Evolutionary conservation across 2,797 vertebrate genomes (phyloP).

Genomic region (Sitta carolinensis): DNA sequence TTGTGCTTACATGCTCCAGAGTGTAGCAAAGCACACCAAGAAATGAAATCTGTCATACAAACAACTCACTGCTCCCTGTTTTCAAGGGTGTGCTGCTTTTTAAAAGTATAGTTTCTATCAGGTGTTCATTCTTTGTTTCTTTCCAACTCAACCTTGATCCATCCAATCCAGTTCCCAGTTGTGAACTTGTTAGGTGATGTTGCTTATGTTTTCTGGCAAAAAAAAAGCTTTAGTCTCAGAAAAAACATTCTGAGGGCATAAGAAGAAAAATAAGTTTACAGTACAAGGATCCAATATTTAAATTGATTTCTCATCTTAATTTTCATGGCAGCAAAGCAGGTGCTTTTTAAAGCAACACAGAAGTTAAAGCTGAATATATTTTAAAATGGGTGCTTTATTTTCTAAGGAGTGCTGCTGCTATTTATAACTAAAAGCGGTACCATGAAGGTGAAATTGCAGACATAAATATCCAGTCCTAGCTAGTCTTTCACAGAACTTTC

Average conservation of each 20-base stretch:
- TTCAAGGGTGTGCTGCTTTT: neutral
- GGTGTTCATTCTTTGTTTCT: neutral
- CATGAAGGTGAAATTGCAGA: neutral
- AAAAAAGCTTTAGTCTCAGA: neutral
- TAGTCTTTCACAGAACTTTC: neutral
- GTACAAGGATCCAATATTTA: neutral
- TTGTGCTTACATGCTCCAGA: neutral
- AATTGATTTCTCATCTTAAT: neutral
- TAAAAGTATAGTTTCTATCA: neutral
- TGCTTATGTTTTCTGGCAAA: neutral
- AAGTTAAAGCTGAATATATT: neutral
- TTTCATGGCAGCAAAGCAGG: neutral
- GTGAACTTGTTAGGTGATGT: neutral
- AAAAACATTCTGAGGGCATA: slow-evolving; percentile 24
- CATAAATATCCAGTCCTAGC: neutral
- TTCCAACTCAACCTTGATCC: neutral
- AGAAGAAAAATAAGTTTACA: slow-evolving; percentile 4
- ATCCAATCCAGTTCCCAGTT: neutral
- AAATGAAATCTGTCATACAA: neutral
- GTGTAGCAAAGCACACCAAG: neutral
- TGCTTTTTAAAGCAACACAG: neutral
- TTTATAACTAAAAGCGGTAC: neutral
- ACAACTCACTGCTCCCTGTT: neutral
- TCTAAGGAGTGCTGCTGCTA: neutral
- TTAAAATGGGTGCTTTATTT: neutral